Base-by-base conservation (phyloP, 2,888 invertebrate genomes). In the Yponomeuta evonymella region DNA sequence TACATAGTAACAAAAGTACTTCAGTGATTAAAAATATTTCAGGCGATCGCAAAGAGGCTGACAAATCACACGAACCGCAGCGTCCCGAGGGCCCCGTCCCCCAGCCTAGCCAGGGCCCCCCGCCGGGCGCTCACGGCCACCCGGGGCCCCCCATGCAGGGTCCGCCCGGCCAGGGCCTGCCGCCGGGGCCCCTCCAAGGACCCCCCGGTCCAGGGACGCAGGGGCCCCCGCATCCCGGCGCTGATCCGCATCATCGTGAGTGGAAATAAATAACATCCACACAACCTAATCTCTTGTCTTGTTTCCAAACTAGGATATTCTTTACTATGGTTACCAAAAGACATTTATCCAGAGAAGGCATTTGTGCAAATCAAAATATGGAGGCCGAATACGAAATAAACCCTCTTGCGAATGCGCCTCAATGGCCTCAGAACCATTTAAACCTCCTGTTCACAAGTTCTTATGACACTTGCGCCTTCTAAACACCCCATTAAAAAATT, bases 41-140 rank as follows among this genome's bases (percentile, higher is more conserved):
- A 87, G n/a, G 71, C 48, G 2, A 84, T 23, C 51, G 51, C 51
- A 58, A 58, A 58, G 51, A 58, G 5, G 15, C 51, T 15, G 51
- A 58, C 15, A 58, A 58, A 11, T 43, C 36, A 8, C 11, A 11
- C 36, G 67, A 36, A 30, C 30, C 64, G 30, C 64, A 12, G 64
- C 29, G 64, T 23, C 23, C 10, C 64, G 29, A 64, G 64, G 64
- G 64, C 64, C 64, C 63, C 63, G 48, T 12, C 72, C 73, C 48
- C 70, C 65, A 58, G 48, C 71, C 75, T 73, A 15, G 74, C 76
- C 12, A 64, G 64, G 64, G 64, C 6, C 64, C 64, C 29, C 67
- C 67, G 36, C 65, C 65, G 4, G 65, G 65, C 11, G 65, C 65
- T 29, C 65, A n/a, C 30, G 65, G 65, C 5, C 23, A 36, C n/a